Evolutionary conservation across 2,888 invertebrate species (phyloP), one percentile per base, ranked within the genome.

Genomic region (Acanthosepion pharaonis): DNA sequence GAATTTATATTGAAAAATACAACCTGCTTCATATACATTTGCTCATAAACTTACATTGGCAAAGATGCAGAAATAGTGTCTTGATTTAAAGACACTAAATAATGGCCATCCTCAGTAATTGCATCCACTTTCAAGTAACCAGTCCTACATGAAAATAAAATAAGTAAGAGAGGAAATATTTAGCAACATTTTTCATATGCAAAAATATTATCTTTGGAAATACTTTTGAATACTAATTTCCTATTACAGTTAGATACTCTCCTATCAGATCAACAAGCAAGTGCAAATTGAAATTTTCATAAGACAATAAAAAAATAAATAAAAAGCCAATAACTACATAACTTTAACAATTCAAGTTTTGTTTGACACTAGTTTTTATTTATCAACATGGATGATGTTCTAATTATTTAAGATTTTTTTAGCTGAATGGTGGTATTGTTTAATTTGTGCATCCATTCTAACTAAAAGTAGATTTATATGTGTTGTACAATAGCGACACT

Each of bases 71-170:
- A 78, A 78, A n/a, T 5, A 11, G n/a, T n/a, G n/a, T 78, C 78
- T n/a, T 78, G 0, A 23, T 20, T 78, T 78, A 93, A 53, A n/a
- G 93, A 93, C 28, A 93, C 93, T 28, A 93, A 49, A 93, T 93
- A 93, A 53, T 53, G 93, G 28, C 33, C 53, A 20, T 93, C 53
- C n/a, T 51, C 93, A 33, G 49, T 20, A 28, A 49, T n/a, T 49
- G 28, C 51, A n/a, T 93, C 48, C 48, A 93, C 93, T n/a, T 93
- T 93, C 53, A 93, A 53, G 51, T 11, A n/a, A 28, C 93, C 93
- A 93, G 51, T 93, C 93, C 93, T 93, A 93, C 15, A 93, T 5
- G 33, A 28, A 93, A 20, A 93, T n/a, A 93, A 23, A 59, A 55
- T 18, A 53, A 15, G 20, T 18, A 55, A 55, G 11, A 42, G 42